Evolutionary conservation across 2,797 vertebrate species (phyloP).

Genomic region (Lycodopsis pacificus): DNA sequence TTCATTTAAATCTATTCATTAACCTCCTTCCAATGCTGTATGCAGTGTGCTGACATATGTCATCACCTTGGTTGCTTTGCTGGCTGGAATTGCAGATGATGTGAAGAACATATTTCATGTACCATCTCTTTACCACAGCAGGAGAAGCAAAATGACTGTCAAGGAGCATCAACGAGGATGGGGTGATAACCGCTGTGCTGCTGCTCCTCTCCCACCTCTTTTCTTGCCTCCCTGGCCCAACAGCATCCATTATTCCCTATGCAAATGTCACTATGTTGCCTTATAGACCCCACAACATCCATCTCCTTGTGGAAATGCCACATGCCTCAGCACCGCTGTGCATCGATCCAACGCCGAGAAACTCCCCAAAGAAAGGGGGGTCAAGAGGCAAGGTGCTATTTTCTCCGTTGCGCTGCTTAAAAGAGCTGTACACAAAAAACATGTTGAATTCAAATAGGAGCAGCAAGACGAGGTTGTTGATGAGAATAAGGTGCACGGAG

Average conservation of each 20-base stretch:
- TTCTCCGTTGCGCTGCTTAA: conserved; percentile 28
- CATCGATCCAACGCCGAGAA: conserved; percentile 63
- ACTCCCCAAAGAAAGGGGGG: conserved; percentile 10
- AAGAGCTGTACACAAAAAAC: conserved; percentile 33
- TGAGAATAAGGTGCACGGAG: conserved; percentile 42
- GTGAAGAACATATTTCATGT: conserved; percentile 67
- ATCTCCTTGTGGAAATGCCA: conserved; percentile 79
- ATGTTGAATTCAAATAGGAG: conserved; percentile 51
- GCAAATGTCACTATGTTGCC: conserved; percentile 76
- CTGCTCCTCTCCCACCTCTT: conserved; percentile 31
- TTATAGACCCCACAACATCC: conserved; percentile 68
- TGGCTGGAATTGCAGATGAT: conserved; percentile 65
- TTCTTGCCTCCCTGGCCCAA: conserved; percentile 25
- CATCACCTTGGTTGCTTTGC: conserved; percentile 63
- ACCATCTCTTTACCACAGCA: conserved; percentile 60
- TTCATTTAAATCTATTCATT: conserved; percentile 76
- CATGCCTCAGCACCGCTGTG: conserved; percentile 58
- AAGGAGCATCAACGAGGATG: conserved; percentile 61
- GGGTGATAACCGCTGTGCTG: conserved; percentile 54
- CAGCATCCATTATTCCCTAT: conserved; percentile 66
- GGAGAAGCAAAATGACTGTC: conserved; percentile 71
- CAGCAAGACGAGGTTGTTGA: conserved; percentile 34
- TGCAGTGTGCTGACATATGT: conserved; percentile 58
- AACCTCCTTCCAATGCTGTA: conserved; percentile 42
- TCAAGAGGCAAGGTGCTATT: conserved; percentile 63